Evolutionary conservation across 2,797 vertebrate species (phyloP).

Genomic region (Strix occidentalis): DNA sequence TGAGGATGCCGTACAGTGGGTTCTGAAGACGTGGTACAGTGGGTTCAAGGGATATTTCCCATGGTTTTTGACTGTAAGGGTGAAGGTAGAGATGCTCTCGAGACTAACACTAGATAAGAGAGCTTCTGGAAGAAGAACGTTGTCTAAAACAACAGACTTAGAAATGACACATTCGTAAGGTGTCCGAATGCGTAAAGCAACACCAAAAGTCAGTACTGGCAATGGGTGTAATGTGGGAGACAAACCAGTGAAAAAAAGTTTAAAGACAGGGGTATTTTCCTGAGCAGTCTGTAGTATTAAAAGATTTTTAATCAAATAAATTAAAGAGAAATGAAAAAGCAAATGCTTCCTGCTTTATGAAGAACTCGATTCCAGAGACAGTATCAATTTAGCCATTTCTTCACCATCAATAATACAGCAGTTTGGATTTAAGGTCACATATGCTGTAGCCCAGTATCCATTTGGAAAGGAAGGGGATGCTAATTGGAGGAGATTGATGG

Average conservation of each 20-base stretch:
- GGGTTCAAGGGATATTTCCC: background rate
- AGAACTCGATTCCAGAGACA: background rate
- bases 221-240: background rate
- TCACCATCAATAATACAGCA: background rate
- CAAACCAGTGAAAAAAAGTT: background rate
- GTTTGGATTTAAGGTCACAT: background rate
- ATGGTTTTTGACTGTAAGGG: background rate
- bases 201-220: background rate
- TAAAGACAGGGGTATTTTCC: background rate
- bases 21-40: background rate
- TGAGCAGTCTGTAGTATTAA: background rate
- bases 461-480: background rate
- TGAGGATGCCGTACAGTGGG: background rate
- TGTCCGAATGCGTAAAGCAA: background rate
- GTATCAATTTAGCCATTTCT: background rate
- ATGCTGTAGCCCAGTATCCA: background rate
- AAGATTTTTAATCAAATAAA: background rate
- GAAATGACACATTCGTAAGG: background rate
- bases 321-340: background rate
- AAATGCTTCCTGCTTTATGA: background rate
- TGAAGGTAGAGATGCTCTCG: background rate
- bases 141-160: background rate
- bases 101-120: background rate
- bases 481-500: background rate
- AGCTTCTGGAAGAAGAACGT: background rate